These are phyloP conservation scores for Elgaria multicarinata DNA, from an alignment of 2,113 vertebrate species.

Conservation along the genomic window DNA sequence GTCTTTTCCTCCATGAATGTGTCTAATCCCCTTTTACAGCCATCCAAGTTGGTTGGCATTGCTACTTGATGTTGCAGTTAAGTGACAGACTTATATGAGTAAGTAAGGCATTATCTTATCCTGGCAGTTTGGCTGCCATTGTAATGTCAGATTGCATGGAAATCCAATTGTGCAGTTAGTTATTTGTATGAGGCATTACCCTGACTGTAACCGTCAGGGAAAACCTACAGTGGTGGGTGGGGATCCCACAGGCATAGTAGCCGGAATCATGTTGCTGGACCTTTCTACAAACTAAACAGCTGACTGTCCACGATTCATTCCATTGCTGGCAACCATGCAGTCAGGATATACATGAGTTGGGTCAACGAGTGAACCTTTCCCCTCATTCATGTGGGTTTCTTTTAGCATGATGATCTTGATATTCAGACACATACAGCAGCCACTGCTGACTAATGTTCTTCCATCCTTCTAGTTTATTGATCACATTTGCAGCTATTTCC, in stretches of 20 bases:
- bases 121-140: background rate
- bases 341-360: background rate
- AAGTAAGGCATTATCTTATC: background rate
- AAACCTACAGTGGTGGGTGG: background rate
- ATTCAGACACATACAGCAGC: background rate
- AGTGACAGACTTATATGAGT: background rate
- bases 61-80: background rate
- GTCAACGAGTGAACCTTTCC: background rate
- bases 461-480: conserved; percentile 27
- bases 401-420: background rate
- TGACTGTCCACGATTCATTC: background rate
- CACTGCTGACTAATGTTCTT: background rate
- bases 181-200: background rate
- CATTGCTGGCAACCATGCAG: background rate
- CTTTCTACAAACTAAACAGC: background rate
- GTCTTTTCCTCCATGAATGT: too few relatives aligned
- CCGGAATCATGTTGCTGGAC: background rate
- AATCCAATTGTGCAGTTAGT: background rate
- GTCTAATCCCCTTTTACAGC: background rate
- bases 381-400: background rate
- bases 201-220: background rate
- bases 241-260: too few relatives aligned
- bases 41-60: background rate
- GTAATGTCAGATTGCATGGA: background rate
- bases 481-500: conserved; percentile 30